These are phyloP conservation scores for Sula dactylatra DNA, from an alignment of 2,113 vertebrate genomes.

Conservation along the genomic window DNA sequence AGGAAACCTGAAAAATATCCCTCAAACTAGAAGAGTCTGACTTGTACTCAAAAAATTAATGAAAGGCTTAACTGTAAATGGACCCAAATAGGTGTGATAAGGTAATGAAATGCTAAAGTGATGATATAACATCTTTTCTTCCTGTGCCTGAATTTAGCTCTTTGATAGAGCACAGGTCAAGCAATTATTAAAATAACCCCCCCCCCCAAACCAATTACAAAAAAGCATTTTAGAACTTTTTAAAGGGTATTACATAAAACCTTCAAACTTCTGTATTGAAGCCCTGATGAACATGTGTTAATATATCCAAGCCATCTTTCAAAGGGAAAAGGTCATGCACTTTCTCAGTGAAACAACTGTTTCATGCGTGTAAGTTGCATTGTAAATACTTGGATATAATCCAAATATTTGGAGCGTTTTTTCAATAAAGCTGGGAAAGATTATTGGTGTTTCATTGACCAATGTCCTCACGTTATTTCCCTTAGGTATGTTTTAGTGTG, in stretches of 20 bases:
- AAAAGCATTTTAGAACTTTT: background rate
- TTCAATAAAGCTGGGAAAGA: background rate
- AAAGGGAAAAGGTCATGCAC: background rate
- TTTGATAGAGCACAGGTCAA: background rate
- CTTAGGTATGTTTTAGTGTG: background rate
- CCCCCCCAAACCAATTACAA: background rate
- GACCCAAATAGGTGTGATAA: background rate
- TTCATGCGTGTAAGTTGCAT: background rate
- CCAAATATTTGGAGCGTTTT: background rate
- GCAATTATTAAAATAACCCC: background rate
- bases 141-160: background rate
- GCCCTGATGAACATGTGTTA: fast-evolving
- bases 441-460: background rate
- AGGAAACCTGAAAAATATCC: background rate
- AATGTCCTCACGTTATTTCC: background rate
- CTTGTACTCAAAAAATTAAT: background rate
- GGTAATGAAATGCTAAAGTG: background rate
- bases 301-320: background rate
- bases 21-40: background rate
- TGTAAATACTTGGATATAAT: background rate
- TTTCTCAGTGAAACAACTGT: background rate
- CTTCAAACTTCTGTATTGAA: background rate
- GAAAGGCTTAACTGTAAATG: background rate
- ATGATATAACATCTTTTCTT: background rate
- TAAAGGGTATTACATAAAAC: background rate